Conservation (phyloP, 2,888 invertebrate species). For the Phoenoteleia sp. region DNA sequence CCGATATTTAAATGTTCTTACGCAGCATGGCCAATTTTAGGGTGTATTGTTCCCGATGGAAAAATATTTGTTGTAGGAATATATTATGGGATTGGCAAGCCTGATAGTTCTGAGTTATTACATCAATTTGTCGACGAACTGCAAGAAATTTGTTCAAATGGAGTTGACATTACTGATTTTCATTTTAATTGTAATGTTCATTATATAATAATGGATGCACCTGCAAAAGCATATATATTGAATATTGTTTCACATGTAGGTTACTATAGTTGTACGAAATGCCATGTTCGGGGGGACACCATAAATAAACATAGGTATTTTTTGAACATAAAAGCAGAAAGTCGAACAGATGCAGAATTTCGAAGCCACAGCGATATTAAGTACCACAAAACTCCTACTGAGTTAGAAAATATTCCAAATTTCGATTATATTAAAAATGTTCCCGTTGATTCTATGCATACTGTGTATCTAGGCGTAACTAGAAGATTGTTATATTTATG, state of each 20-base stretch:
- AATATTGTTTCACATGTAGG: conserved; percentile 71
- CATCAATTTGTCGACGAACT: conserved; percentile 67
- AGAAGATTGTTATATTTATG: conserved; percentile 16
- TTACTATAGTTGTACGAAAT: conserved; percentile 74
- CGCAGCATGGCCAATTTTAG: conserved; percentile 74
- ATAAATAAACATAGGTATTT: conserved; percentile 58
- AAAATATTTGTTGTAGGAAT: conserved; percentile 71
- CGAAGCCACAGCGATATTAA: conserved; percentile 51
- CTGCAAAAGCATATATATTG: conserved; percentile 69
- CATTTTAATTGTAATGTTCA: conserved; percentile 43
- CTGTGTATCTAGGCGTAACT: conserved; percentile 8
- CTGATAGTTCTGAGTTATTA: conserved; percentile 57
- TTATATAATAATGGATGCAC: conserved; percentile 70
- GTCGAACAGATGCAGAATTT: conserved; percentile 37
- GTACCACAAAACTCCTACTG: conserved; percentile 68
- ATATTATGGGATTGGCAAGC: conserved; percentile 72
- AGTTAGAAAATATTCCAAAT: conserved; percentile 67
- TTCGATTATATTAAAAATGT: conserved; percentile 72
- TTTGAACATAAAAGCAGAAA: conserved; percentile 29
- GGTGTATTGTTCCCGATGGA: conserved; percentile 56
- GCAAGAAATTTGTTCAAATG: conserved; percentile 7
- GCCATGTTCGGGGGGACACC: conserved; percentile 60
- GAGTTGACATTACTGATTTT: conserved; percentile 5
- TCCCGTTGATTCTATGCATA: conserved; percentile 62
- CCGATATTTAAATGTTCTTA: conserved; percentile 67